Base-by-base conservation (phyloP, 2,113 vertebrate species). In the Phrynocephalus versicolor region DNA sequence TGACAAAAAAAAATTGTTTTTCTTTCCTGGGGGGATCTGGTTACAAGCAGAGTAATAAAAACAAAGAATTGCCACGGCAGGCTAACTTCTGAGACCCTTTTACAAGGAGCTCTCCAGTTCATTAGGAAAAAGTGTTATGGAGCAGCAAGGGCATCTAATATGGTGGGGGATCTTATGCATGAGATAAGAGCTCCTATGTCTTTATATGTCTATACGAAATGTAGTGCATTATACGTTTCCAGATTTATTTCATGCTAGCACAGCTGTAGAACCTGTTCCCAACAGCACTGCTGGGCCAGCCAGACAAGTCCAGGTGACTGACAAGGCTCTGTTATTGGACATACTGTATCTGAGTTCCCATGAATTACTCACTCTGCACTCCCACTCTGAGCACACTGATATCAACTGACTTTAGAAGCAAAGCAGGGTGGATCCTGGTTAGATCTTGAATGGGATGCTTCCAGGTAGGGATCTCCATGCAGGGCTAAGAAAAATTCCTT, bases 1-100 rank as follows among this genome's bases (percentile, higher is more conserved):
- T 91, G 85, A 82, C 78, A 74, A 73, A 39, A 73, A 39, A 41
- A 62, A 86, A 85, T 71, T 87, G 85, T 79, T 71, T 83, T 87
- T 85, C 90, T 82, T 21, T 85, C 81, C 33, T 45, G 55, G 70
- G 64, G 87, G 35, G 55, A 75, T 76, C 71, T 88, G 41, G 25
- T 76, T 90, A 85, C 87, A 33, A 13, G 3, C 30, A 51, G 73
- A 3, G 35, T 1, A 3, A 85, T 85, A 79, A 88, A 51, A 87
- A 79, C 2, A 35, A 74, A 85, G 83, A 72, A 87, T 79, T 37
- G n/a, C 72, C 79, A 41, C 80, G 85, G 83, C 39, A 21, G 37
- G 87, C 58, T 71, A 7, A 27, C 75, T 58, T 23, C 12, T 12
- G 83, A 35, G 64, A 58, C 23, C 55, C 25, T 58, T 35, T 30